Evolutionary conservation across 2,797 vertebrate species (phyloP).

Genomic region (Bradypodion ventrale): DNA sequence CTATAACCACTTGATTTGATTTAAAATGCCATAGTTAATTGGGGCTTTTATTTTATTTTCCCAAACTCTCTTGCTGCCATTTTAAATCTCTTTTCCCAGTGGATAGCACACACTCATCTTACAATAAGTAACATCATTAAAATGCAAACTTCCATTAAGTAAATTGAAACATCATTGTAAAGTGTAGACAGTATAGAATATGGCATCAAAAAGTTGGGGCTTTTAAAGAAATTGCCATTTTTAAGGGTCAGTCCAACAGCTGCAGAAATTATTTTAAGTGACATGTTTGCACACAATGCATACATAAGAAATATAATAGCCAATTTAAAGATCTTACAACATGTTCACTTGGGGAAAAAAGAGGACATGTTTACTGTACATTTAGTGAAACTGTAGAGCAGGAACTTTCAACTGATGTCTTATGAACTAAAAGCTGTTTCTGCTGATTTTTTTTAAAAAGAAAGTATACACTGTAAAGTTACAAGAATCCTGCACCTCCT

Average conservation of each 20-base stretch:
- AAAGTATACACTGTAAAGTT: too few species aligned
- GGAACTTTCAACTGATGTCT: too few species aligned
- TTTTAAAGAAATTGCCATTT: background rate
- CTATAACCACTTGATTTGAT: conserved; percentile 71
- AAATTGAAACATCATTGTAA: background rate
- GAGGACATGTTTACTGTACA: too few species aligned
- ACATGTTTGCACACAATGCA: background rate
- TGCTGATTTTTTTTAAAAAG: too few species aligned
- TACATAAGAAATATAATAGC: background rate
- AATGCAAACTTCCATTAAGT: conserved; percentile 8
- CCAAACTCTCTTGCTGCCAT: conserved; percentile 66
- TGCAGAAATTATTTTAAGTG: background rate
- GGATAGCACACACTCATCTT: conserved; percentile 57
- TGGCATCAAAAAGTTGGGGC: too few species aligned
- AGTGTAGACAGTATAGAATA: background rate
- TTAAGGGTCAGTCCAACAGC: too few species aligned
- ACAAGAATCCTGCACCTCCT: too few species aligned
- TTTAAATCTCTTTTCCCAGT: conserved; percentile 67
- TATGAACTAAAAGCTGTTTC: too few species aligned
- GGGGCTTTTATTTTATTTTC: conserved; percentile 67
- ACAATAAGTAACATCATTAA: conserved; percentile 63
- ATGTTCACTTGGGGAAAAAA: too few species aligned
- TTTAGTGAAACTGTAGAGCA: too few species aligned
- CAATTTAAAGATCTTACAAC: background rate
- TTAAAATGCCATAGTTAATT: conserved; percentile 72